These are phyloP conservation scores for Ophion ventricosus DNA, from an alignment of 2,888 invertebrate species.

Conservation along the genomic window DNA sequence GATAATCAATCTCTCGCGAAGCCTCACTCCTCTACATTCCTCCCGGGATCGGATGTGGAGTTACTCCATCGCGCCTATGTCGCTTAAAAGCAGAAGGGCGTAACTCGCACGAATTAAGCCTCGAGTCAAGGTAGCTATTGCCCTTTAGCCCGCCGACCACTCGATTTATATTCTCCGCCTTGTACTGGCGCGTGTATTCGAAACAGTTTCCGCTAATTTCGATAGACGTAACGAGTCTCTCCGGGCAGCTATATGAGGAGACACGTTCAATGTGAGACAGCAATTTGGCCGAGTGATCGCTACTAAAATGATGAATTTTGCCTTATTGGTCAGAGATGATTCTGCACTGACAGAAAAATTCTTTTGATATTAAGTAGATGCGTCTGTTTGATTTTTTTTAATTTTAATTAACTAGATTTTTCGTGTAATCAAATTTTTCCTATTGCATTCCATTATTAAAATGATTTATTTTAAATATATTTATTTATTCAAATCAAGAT, in stretches of 20 bases:
- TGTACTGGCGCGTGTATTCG: conserved; percentile 45
- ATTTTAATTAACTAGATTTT: no score
- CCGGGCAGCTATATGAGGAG: conserved; percentile 42
- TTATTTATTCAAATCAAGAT: no score
- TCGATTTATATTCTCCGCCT: conserved; percentile 15
- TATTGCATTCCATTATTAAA: no score
- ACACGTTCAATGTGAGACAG: neutral
- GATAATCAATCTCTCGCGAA: conserved; percentile 80
- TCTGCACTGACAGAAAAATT: no score
- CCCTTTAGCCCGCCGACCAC: neutral
- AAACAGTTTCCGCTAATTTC: conserved; percentile 76
- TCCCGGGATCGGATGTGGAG: conserved; percentile 67
- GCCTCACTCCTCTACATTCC: conserved; percentile 24
- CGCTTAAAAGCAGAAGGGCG: conserved; percentile 9
- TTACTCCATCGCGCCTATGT: conserved; percentile 67
- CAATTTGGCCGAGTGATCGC: neutral
- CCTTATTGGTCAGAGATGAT: neutral
- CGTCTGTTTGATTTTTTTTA: no score
- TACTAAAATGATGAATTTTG: neutral
- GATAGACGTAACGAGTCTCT: conserved; percentile 79
- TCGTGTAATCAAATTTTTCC: no score
- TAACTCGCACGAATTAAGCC: neutral
- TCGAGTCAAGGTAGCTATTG: neutral
- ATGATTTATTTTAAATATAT: no score
- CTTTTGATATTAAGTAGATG: no score